These are phyloP conservation scores for Xyliphius kryptos DNA, from an alignment of 2,113 vertebrate genomes.

Conservation along the genomic window DNA sequence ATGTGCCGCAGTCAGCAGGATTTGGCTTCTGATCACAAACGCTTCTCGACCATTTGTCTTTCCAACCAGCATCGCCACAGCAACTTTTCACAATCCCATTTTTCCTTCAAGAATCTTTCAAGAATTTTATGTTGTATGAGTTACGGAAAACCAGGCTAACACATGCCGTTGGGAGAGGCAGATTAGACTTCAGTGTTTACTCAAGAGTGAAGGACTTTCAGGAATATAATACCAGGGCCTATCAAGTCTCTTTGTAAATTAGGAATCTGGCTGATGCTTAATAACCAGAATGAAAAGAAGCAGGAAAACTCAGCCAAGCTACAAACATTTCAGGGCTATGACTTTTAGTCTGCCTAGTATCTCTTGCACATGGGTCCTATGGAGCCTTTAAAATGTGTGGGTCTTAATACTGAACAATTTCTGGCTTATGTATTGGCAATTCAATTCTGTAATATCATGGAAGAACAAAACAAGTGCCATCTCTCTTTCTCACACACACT, in stretches of 20 bases:
- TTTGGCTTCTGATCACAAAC: constrained; percentile 51
- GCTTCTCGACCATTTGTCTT: background rate
- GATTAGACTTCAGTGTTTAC: constrained; percentile 42
- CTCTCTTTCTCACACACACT: no score
- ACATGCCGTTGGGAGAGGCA: constrained; percentile 38
- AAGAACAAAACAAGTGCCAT: no score
- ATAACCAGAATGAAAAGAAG: constrained; percentile 19
- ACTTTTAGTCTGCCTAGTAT: background rate
- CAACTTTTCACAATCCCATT: no score
- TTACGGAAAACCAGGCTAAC: constrained; percentile 48
- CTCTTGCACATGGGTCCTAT: no score
- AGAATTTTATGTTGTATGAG: constrained; percentile 27
- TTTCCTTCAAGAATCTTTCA: no score
- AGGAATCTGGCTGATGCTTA: constrained; percentile 29
- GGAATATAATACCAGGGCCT: constrained; percentile 35
- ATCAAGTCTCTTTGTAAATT: constrained; percentile 19
- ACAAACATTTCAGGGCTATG: constrained; percentile 10
- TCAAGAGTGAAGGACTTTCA: constrained; percentile 47
- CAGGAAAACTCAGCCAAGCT: constrained; percentile 9
- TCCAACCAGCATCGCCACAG: no score
- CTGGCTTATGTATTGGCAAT: no score
- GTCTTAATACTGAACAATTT: no score
- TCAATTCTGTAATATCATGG: no score
- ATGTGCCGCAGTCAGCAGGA: constrained; percentile 36
- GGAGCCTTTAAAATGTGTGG: no score